Base-by-base conservation (phyloP, 2,113 vertebrate genomes). In the Barnardius zonarius region DNA sequence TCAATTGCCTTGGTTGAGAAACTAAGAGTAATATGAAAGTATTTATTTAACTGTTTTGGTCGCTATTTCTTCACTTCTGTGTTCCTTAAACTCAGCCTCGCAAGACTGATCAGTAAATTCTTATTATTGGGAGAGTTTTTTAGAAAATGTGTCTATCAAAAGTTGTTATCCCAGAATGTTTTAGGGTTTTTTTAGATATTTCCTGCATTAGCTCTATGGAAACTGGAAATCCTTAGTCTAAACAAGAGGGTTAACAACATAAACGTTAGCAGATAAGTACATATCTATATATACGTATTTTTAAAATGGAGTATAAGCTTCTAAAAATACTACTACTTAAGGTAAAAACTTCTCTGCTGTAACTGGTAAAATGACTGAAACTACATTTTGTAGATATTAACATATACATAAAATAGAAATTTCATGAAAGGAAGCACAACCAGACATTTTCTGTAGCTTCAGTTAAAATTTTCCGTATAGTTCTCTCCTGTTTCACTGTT, bases 391-490 rank as follows among this genome's bases (percentile, higher is more conserved):
- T 59, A 55, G n/a, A 33, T 22, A 57, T 23, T 74, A 55, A 43
- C 2, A 14, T 18, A 51, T 11, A n/a, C 19, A 35, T 19, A n/a
- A 8, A 73, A 57, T 6, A 66, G 15, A 86, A 52, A 84, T 49
- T 39, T 79, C 4, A 12, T 73, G 0, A 52, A 44, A 73, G 13
- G 22, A 75, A 87, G 49, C 2, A 33, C 16, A 73, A 16, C 4
- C 27, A 52, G 19, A 2, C 2, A 1, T 16, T 5, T 54, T 83
- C 16, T 52, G 12, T 55, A 61, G 9, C 17, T 85, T 55, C 1
- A 0, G 17, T 33, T 49, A 20, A 64, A 69, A 54, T 28, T 5
- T 2, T 37, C 8, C 4, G 1, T 37, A n/a, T 10, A 27, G 4
- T 44, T 73, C 14, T 82, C 31, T 72, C 63, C 37, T 63, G 6